phyloP scores from a whole-genome alignment of 1,140 invertebrate species.

The Tetraneura akinire region DNA sequence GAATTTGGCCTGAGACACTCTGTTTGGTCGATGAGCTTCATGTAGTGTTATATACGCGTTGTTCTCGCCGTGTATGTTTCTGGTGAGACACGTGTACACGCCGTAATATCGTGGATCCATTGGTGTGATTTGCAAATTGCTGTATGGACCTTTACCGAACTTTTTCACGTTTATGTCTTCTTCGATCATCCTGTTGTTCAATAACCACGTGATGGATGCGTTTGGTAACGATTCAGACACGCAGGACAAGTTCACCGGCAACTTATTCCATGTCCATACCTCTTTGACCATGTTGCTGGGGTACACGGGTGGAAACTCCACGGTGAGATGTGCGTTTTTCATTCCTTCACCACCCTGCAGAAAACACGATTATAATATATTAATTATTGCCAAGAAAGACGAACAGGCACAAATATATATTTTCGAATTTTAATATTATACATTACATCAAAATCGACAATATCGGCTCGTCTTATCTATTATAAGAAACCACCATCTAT shows the following conservation, averaged over 20 bases:
- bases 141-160: conserved; percentile 69
- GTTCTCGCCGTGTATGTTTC: conserved; percentile 72
- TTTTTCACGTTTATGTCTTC: conserved; percentile 64
- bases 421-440: no score
- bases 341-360: conserved; percentile 68
- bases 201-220: conserved; percentile 84
- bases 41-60: conserved; percentile 71
- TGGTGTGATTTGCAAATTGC: conserved; percentile 68
- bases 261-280: conserved; percentile 78
- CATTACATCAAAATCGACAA: no score
- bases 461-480: no score
- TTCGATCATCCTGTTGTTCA: conserved; percentile 59
- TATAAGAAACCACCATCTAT: no score
- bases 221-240: conserved; percentile 88
- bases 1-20: conserved; percentile 65
- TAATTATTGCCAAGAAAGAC: neutral
- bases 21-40: conserved; percentile 67
- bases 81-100: conserved; percentile 79
- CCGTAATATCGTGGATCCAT: conserved; percentile 69
- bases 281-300: conserved; percentile 65
- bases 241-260: conserved; percentile 82
- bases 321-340: conserved; percentile 79
- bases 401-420: neutral
- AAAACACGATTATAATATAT: neutral
- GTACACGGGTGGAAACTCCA: conserved; percentile 78